Base-by-base conservation (phyloP, 2,797 vertebrate genomes). In the Phalloptychus januarius region DNA sequence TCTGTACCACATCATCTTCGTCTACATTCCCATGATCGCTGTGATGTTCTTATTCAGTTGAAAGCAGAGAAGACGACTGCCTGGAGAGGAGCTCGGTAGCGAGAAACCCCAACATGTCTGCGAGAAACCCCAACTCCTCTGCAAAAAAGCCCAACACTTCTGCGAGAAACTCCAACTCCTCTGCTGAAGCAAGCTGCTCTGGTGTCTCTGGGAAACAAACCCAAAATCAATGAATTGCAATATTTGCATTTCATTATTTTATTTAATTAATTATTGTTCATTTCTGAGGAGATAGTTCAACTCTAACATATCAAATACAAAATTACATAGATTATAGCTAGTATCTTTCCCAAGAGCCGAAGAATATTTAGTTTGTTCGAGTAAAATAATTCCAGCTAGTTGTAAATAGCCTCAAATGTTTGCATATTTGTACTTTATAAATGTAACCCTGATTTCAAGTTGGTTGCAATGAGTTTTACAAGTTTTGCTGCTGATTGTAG, bases 41-140 rank as follows among this genome's bases (percentile, higher is more conserved):
- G 75, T 54, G 70, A 46, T 76, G 56, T 90, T 69, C 70, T 80
- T 78, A 88, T 91, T 86, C 84, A 94, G 91, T 84, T 90, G 45
- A 87, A 88, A 81, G 79, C 84, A 79, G 84, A 81, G 79, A 89
- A n/a, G 81, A 84, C 46, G 81, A 20, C 85, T 74, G 72, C 79
- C 77, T 84, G 80, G 77, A 85, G 79, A 84, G 74, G 72, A 0
- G 71, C 73, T 77, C 75, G n/a, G 80, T 74, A 40, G 69, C 54
- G 45, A 76, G 42, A 77, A 78, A 74, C 18, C 83, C 69, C 77
- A 58, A 31, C 56, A 54, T 23, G 0, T 76, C 85, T 28, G 2
- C 23, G 45, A 46, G 45, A 48, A 52, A 52, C 45, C 45, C 16
- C 45, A 46, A 2, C 45, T 5, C 16, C 45, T 18, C 15, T 46